A percentile compares a stretch with the other conserved stretches of the same genome.
Conservation (phyloP, 1,140 invertebrate genomes). For the Eciton burchellii region DNA sequence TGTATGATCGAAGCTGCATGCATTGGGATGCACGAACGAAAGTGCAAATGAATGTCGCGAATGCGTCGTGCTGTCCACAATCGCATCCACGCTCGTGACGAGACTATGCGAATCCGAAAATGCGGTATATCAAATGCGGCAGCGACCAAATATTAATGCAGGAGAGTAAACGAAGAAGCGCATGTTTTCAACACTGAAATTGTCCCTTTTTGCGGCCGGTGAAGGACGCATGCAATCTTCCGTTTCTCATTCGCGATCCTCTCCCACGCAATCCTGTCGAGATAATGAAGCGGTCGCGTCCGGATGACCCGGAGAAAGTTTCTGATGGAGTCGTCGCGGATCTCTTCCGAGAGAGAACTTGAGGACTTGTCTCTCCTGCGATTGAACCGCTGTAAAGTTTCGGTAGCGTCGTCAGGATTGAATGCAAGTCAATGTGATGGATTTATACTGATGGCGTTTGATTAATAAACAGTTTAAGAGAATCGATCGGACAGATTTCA, state of each 20-base stretch:
- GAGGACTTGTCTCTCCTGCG: too few relatives aligned
- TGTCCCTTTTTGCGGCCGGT: background rate
- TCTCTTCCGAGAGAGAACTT: too few relatives aligned
- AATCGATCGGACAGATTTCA: too few relatives aligned
- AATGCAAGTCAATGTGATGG: too few relatives aligned
- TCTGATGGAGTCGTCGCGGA: too few relatives aligned
- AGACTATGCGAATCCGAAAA: background rate
- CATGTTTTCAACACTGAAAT: constrained; percentile 27
- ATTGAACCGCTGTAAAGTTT: too few relatives aligned
- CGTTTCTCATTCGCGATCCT: constrained; percentile 29
- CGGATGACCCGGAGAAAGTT: too few relatives aligned
- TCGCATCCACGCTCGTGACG: background rate
- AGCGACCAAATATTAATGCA: constrained; percentile 44
- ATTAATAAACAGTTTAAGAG: too few relatives aligned
- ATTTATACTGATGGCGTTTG: too few relatives aligned
- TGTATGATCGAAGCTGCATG: background rate
- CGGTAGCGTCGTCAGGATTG: too few relatives aligned
- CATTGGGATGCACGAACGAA: background rate
- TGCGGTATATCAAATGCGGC: constrained; percentile 23
- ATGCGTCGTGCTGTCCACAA: background rate
- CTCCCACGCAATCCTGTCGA: constrained; percentile 21
- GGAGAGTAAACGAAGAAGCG: background rate
- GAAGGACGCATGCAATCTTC: background rate
- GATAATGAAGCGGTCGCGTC: background rate
- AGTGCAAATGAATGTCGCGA: constrained; percentile 58